These are phyloP conservation scores for Cabera pusaria DNA, from an alignment of 2,888 invertebrate genomes.

Conservation along the genomic window DNA sequence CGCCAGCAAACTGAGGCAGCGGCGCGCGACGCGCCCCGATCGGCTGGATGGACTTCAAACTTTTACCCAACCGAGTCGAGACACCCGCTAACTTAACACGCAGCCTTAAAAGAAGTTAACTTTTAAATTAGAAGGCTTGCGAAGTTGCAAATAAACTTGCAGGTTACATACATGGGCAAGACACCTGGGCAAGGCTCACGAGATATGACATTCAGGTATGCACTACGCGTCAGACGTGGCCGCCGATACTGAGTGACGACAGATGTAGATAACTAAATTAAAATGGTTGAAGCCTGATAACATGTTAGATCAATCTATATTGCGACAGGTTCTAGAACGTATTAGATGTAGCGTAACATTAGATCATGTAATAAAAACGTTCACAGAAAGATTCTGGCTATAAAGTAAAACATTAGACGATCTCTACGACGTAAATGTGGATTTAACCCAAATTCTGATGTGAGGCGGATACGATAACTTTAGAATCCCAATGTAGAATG, in stretches of 20 bases:
- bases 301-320: slow-evolving; percentile 17
- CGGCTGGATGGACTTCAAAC: slow-evolving; percentile 73
- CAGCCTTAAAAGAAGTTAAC: slow-evolving; percentile 34
- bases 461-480: slow-evolving; percentile 41
- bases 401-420: slow-evolving; percentile 16
- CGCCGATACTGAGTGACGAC: slow-evolving; percentile 38
- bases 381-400: slow-evolving; percentile 9
- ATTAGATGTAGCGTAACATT: slow-evolving; percentile 7
- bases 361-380: slow-evolving; percentile 14
- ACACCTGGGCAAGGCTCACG: slow-evolving; percentile 68
- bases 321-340: slow-evolving; percentile 16
- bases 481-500: slow-evolving; percentile 36
- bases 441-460: slow-evolving; percentile 42
- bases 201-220: slow-evolving; percentile 59
- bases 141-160: slow-evolving; percentile 70
- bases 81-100: slow-evolving; percentile 39
- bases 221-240: slow-evolving; percentile 44
- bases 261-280: slow-evolving; percentile 38
- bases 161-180: slow-evolving; percentile 69
- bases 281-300: slow-evolving; percentile 17
- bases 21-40: slow-evolving; percentile 62
- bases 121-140: slow-evolving; percentile 60
- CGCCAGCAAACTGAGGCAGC: slow-evolving; percentile 75
- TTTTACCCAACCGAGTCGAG: slow-evolving; percentile 71
- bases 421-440: slow-evolving; percentile 16